phyloP scores from a whole-genome alignment of 2,113 vertebrate species.

The Paraplagusia blochii region DNA sequence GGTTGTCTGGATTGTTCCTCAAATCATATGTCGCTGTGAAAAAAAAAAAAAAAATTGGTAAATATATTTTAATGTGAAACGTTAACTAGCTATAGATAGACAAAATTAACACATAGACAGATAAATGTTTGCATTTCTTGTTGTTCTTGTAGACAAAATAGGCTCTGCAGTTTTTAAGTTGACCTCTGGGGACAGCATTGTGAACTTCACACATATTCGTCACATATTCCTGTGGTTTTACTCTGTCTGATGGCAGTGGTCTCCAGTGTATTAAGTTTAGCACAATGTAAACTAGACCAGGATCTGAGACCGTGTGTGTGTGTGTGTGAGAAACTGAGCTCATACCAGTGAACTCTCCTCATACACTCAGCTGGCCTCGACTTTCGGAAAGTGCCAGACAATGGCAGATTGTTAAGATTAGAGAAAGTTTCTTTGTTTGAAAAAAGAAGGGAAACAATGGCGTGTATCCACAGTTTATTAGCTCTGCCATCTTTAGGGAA shows the following conservation, averaged over 20 bases:
- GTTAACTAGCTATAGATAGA: no score
- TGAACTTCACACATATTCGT: background rate
- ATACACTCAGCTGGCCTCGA: constrained; percentile 29
- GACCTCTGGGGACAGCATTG: no score
- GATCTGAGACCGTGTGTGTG: constrained; percentile 19
- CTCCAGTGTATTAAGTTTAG: constrained; percentile 18
- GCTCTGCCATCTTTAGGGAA: constrained; percentile 7
- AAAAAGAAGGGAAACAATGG: constrained; percentile 35
- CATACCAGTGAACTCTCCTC: constrained; percentile 24
- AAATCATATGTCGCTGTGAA: no score
- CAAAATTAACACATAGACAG: no score
- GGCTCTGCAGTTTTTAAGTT: no score
- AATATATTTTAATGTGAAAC: no score
- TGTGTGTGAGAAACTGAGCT: constrained; percentile 11
- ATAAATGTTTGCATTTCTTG: no score
- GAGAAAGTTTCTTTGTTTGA: constrained; percentile 54
- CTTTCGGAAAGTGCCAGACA: constrained; percentile 43
- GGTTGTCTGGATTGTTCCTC: no score
- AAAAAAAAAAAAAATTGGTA: no score
- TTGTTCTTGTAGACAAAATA: no score
- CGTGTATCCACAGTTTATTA: constrained; percentile 36
- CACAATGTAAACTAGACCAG: constrained; percentile 27
- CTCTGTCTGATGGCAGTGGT: constrained; percentile 19
- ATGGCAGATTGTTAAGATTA: constrained; percentile 52
- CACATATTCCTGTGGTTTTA: constrained; percentile 40